These are phyloP conservation scores for Cynopterus brachyotis DNA, from an alignment of 2,113 vertebrate genomes.

Conservation along the genomic window DNA sequence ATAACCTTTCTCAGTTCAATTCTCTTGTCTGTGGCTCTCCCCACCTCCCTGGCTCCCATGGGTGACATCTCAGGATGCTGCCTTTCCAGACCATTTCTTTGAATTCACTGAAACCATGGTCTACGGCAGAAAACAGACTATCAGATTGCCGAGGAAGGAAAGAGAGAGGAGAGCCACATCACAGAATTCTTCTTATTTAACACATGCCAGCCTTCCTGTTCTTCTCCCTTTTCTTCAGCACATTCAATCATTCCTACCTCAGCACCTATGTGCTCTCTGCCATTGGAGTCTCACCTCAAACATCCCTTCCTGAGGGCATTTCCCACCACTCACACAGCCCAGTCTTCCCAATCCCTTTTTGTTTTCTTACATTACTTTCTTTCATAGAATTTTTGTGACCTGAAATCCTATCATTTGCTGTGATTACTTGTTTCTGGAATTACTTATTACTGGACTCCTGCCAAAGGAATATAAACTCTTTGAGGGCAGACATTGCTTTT, in stretches of 20 bases:
- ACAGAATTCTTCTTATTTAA: neutral
- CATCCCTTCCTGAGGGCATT: neutral
- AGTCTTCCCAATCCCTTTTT: neutral
- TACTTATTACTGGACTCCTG: neutral
- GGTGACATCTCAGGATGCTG: neutral
- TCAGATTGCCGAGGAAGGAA: neutral
- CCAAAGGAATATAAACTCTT: neutral
- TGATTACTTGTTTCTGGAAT: neutral
- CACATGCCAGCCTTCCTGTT: neutral
- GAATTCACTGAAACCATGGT: neutral
- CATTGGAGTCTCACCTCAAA: neutral
- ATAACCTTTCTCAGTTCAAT: neutral
- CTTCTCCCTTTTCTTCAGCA: neutral
- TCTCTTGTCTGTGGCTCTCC: neutral
- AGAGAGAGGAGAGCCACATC: neutral
- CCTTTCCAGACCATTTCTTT: neutral
- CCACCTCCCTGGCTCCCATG: neutral
- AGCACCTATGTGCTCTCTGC: neutral
- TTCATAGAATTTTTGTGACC: neutral
- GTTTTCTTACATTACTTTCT: neutral
- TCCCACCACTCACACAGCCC: neutral
- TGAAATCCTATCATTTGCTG: neutral
- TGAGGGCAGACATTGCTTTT: neutral
- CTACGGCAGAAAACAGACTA: neutral
- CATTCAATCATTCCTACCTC: neutral